These are phyloP conservation scores for Macropus fuliginosus DNA, from an alignment of 2,797 vertebrate species.

Conservation along the genomic window DNA sequence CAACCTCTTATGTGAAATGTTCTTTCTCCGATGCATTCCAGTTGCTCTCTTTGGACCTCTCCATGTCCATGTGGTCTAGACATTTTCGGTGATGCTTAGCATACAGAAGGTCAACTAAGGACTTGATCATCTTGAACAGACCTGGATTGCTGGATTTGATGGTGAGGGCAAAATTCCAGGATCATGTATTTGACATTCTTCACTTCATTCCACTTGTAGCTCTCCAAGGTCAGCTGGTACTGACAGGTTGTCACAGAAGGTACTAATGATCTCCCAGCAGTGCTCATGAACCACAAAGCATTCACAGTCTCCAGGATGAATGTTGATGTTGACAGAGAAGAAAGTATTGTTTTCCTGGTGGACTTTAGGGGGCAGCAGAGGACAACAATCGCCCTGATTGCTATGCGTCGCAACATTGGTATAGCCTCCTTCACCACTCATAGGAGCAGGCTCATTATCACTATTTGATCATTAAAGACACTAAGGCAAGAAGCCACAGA, in stretches of 20 bases:
- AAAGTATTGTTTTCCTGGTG: slow-evolving; percentile 96
- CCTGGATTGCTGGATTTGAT: slow-evolving; percentile 89
- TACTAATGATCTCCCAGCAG: slow-evolving; percentile 90
- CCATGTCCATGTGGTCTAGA: not conserved
- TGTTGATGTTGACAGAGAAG: slow-evolving; percentile 94
- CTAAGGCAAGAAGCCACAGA: not conserved
- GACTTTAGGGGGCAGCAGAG: slow-evolving; percentile 79
- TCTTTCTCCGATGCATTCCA: not conserved
- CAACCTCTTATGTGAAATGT: not conserved
- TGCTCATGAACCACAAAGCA: slow-evolving; percentile 94
- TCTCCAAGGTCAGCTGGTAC: slow-evolving; percentile 92
- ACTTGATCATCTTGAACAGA: slow-evolving; percentile 92
- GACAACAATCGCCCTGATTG: not conserved
- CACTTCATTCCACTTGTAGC: slow-evolving; percentile 93
- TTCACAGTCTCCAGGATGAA: slow-evolving; percentile 92
- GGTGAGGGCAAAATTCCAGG: slow-evolving; percentile 91
- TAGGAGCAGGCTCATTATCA: not conserved
- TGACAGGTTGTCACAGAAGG: slow-evolving; percentile 94
- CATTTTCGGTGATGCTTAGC: not conserved
- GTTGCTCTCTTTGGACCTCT: not conserved
- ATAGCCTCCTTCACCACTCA: not conserved
- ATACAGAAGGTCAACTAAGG: not conserved
- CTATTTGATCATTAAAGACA: not conserved
- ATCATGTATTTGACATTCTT: slow-evolving; percentile 96
- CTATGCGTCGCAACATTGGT: not conserved